Conservation (phyloP, 1,140 invertebrate genomes). For the Antheraea pernyi region DNA sequence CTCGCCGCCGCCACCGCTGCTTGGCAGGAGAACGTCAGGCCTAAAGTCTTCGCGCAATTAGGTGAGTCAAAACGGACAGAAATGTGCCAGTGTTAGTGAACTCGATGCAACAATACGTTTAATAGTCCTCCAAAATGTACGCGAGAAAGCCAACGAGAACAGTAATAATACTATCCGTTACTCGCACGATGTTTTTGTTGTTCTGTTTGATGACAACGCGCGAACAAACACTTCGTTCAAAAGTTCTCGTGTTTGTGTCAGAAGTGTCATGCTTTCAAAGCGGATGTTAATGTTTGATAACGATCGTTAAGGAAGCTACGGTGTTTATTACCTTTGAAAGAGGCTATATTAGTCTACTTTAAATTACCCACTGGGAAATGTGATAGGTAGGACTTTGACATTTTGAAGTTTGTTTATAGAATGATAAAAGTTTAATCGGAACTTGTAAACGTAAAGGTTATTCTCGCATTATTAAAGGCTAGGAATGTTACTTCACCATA, state of each 20-base stretch:
- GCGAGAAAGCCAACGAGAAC: slow-evolving; percentile 16
- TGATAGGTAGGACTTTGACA: not conserved
- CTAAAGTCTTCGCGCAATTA: slow-evolving; percentile 92
- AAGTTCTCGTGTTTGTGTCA: slow-evolving; percentile 50
- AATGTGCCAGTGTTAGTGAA: slow-evolving; percentile 42
- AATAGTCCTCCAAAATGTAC: slow-evolving; percentile 26
- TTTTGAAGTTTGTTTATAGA: not conserved
- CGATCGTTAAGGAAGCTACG: slow-evolving; percentile 21
- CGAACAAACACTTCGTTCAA: slow-evolving; percentile 46
- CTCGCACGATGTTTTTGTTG: slow-evolving; percentile 55
- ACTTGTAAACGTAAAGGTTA: not conserved
- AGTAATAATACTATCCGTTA: slow-evolving; percentile 6
- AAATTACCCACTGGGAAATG: not conserved
- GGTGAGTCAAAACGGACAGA: slow-evolving; percentile 81
- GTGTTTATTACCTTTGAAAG: slow-evolving; percentile 11
- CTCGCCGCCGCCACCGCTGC: slow-evolving; percentile 75
- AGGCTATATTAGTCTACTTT: not conserved
- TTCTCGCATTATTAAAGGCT: not conserved
- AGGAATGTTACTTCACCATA: no score
- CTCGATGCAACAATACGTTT: slow-evolving; percentile 42
- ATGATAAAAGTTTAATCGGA: not conserved
- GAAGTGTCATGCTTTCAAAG: slow-evolving; percentile 31
- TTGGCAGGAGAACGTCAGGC: slow-evolving; percentile 92
- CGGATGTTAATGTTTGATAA: slow-evolving; percentile 28
- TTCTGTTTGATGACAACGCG: slow-evolving; percentile 60